Percentiles rank a stretch among this genome's conserved stretches.
Conservation (phyloP, 2,888 invertebrate species). For the Parnassius glacialis region DNA sequence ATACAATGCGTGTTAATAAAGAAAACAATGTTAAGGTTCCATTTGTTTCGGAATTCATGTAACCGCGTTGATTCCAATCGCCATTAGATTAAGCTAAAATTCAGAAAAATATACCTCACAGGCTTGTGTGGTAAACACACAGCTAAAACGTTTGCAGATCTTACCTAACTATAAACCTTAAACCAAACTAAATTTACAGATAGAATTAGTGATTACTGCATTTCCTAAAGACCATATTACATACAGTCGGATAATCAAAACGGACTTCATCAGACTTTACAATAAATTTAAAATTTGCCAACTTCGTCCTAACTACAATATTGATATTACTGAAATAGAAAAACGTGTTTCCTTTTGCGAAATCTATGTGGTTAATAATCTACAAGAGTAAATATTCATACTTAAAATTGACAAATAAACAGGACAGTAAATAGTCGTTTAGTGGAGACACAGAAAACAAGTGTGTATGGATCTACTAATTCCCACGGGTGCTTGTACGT, state of each 20-base stretch:
- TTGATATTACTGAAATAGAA: conserved; percentile 68
- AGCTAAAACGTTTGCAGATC: conserved; percentile 58
- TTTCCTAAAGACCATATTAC: conserved; percentile 67
- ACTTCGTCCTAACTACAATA: conserved; percentile 72
- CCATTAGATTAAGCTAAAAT: conserved; percentile 39
- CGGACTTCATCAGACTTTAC: conserved; percentile 70
- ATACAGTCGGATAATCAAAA: conserved; percentile 60
- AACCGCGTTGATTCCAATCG: conserved; percentile 42
- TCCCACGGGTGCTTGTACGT: conserved; percentile 11
- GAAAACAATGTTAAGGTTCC: conserved; percentile 18
- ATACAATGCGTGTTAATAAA: background rate
- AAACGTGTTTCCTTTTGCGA: conserved; percentile 63
- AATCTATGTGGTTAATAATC: conserved; percentile 51
- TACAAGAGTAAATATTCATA: conserved; percentile 10
- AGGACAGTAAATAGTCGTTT: conserved; percentile 10
- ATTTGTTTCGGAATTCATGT: conserved; percentile 61
- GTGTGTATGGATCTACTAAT: conserved; percentile 17
- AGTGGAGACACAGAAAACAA: conserved; percentile 11
- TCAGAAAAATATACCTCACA: conserved; percentile 26
- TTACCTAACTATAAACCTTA: conserved; percentile 70
- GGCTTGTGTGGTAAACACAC: conserved; percentile 49
- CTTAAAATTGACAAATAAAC: conserved; percentile 5
- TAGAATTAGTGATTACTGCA: conserved; percentile 66
- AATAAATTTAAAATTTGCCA: conserved; percentile 65
- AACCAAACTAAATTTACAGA: conserved; percentile 70